Conservation (phyloP, 2,888 invertebrate genomes). For the Philaethria dido region DNA sequence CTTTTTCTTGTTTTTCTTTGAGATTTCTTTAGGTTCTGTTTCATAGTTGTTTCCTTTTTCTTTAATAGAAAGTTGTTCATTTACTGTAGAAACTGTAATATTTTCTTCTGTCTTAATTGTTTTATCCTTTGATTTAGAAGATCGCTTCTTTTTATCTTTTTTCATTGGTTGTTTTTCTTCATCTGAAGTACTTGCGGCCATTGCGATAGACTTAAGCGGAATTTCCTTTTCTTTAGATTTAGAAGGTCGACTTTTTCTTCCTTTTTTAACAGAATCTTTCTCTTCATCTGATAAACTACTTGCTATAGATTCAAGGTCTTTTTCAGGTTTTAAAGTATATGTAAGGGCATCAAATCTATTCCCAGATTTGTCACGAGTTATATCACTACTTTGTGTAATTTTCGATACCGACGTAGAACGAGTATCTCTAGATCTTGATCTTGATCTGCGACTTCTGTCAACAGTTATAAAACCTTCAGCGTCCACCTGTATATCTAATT, state of each 20-base stretch:
- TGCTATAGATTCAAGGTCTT: constrained; percentile 49
- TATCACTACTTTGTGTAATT: constrained; percentile 49
- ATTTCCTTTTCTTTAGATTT: constrained; percentile 73
- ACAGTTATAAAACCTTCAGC: constrained; percentile 79
- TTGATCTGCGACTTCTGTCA: constrained; percentile 74
- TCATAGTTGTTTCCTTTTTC: constrained; percentile 42
- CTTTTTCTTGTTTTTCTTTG: constrained; percentile 68
- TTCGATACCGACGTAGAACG: constrained; percentile 62
- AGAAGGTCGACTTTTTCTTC: constrained; percentile 62
- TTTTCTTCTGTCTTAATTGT: constrained; percentile 44
- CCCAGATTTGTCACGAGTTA: constrained; percentile 61
- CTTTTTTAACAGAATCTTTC: constrained; percentile 53
- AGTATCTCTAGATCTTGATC: constrained; percentile 82
- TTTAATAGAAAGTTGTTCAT: constrained; percentile 31
- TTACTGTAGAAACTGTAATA: constrained; percentile 41
- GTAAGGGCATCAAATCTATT: constrained; percentile 69
- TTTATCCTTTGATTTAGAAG: constrained; percentile 57
- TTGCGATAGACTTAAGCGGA: constrained; percentile 50
- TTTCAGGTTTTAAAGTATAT: constrained; percentile 56
- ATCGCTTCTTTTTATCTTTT: constrained; percentile 68
- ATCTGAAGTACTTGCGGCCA: constrained; percentile 53
- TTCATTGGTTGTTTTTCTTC: constrained; percentile 61
- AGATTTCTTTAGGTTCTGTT: constrained; percentile 50
- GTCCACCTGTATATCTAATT: constrained; percentile 60
- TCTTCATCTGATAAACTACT: constrained; percentile 52